Evolutionary conservation across 2,113 vertebrate species (phyloP).

Genomic region (Cinclus cinclus): DNA sequence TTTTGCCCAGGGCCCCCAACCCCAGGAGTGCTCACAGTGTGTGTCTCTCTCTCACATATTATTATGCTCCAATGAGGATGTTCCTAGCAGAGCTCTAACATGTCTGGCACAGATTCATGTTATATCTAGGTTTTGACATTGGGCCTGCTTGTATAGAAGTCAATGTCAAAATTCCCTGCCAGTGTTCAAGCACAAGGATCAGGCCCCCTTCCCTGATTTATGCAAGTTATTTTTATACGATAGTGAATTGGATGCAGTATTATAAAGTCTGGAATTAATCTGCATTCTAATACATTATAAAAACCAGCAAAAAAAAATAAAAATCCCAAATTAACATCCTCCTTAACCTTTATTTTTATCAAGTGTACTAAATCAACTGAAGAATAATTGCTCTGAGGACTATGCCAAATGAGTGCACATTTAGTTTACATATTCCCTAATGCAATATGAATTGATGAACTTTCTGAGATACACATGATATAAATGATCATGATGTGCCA

Average conservation of each 20-base stretch:
- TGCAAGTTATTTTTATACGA: conserved; percentile 56
- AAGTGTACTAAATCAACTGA: conserved; percentile 75
- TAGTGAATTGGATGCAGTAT: conserved; percentile 41
- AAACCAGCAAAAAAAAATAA: conserved; percentile 32
- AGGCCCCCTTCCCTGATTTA: conserved; percentile 35
- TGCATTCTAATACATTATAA: conserved; percentile 58
- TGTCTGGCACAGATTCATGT: conserved; percentile 63
- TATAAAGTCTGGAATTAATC: conserved; percentile 67
- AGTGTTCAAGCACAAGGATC: conserved; percentile 7
- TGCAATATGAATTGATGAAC: conserved; percentile 76
- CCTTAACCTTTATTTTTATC: conserved; percentile 76
- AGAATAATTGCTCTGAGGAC: conserved; percentile 75
- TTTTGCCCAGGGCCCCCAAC: conserved; percentile 60
- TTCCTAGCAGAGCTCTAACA: conserved; percentile 56
- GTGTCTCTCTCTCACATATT: conserved; percentile 52
- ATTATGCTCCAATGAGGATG: conserved; percentile 67
- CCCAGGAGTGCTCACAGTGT: conserved; percentile 63
- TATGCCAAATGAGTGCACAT: conserved; percentile 71
- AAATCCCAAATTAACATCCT: conserved; percentile 56
- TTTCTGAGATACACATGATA: conserved; percentile 65
- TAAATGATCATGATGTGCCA: conserved; percentile 68
- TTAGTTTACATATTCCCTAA: conserved; percentile 75
- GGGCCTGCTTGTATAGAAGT: conserved; percentile 46
- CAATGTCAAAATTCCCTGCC: conserved; percentile 41
- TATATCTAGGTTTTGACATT: conserved; percentile 68